Evolutionary conservation across 2,888 invertebrate species (phyloP).

Genomic region (Scrobipalpa atriplicella): DNA sequence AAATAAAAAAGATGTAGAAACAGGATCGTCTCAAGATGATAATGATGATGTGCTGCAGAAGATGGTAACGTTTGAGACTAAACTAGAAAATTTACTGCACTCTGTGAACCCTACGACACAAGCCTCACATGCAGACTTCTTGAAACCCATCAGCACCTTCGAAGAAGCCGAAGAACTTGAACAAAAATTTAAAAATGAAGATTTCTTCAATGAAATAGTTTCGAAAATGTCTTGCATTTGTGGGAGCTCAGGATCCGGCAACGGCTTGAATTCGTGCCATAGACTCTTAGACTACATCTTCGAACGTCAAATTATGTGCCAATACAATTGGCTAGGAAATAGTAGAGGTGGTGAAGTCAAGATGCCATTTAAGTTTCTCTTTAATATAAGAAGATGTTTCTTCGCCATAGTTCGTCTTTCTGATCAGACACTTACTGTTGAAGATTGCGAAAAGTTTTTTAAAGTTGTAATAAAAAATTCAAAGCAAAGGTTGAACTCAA

Average conservation of each 20-base stretch:
- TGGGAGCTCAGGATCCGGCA: background rate
- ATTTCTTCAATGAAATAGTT: background rate
- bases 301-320: conserved; percentile 9
- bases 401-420: conserved; percentile 3
- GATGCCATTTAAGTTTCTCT: background rate
- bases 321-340: background rate
- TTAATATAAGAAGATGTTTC: conserved; percentile 9
- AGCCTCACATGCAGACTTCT: too few species aligned
- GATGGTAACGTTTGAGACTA: too few species aligned
- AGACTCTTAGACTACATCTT: conserved; percentile 1
- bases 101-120: too few species aligned
- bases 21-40: too few species aligned
- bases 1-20: too few species aligned
- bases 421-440: background rate
- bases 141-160: too few species aligned
- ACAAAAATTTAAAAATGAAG: too few species aligned
- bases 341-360: background rate
- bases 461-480: background rate
- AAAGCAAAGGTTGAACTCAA: background rate
- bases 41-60: too few species aligned
- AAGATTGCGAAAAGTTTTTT: background rate
- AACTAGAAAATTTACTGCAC: too few species aligned
- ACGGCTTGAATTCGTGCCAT: background rate
- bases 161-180: too few species aligned
- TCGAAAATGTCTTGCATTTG: background rate